Evolutionary conservation across 2,888 invertebrate genomes (phyloP).

Genomic region (Pollenia griseotomentosa): DNA sequence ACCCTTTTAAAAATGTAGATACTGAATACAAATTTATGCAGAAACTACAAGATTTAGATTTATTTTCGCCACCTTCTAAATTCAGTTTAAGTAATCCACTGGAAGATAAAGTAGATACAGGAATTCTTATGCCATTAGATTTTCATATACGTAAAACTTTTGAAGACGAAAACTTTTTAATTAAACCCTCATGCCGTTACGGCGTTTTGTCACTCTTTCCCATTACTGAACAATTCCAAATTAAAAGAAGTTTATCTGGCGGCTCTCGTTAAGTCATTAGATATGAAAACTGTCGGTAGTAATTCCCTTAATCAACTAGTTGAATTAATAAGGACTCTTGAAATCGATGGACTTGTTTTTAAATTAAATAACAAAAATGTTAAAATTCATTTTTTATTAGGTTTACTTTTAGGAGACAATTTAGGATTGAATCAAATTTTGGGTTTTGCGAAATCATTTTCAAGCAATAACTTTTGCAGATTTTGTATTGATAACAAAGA

Average conservation of each 20-base stretch:
- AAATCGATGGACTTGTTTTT: not conserved
- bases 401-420: conserved; percentile 12
- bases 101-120: not conserved
- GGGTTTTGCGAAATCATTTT: not conserved
- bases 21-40: not conserved
- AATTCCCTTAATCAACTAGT: not conserved
- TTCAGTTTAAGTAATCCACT: not conserved
- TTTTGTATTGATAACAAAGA: conserved; percentile 6
- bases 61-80: not conserved
- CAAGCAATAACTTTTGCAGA: not conserved
- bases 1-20: not conserved
- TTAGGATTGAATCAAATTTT: not conserved
- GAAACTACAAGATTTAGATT: not conserved
- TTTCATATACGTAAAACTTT: conserved; percentile 3
- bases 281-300: conserved; percentile 6
- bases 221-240: not conserved
- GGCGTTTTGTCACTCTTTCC: not conserved
- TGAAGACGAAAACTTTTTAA: not conserved
- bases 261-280: not conserved
- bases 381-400: conserved; percentile 6
- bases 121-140: not conserved
- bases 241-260: conserved; percentile 11
- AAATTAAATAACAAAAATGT: not conserved
- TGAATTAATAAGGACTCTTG: not conserved
- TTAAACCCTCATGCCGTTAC: not conserved